These are phyloP conservation scores for Lasioglossum lativentre DNA, from an alignment of 2,888 invertebrate species.

Conservation along the genomic window DNA sequence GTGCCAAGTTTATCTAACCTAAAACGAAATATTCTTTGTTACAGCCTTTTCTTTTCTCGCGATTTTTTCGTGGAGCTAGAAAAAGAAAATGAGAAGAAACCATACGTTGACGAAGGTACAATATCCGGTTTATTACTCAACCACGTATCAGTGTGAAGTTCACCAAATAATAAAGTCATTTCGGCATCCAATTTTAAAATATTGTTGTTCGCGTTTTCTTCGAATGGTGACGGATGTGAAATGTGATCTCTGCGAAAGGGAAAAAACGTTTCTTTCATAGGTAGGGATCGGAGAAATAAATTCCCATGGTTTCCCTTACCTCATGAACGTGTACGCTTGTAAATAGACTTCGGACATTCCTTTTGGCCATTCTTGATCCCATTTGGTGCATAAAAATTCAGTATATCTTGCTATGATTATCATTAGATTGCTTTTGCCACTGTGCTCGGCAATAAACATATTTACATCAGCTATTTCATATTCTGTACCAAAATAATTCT, in stretches of 20 bases:
- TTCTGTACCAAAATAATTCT: conserved; percentile 88
- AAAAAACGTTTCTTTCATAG: not conserved
- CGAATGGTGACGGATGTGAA: conserved; percentile 85
- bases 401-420: conserved; percentile 87
- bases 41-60: not conserved
- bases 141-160: conserved; percentile 85
- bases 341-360: conserved; percentile 87
- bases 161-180: conserved; percentile 86
- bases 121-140: conserved; percentile 77
- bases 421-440: conserved; percentile 85
- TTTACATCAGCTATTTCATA: conserved; percentile 88
- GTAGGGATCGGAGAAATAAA: not conserved
- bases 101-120: conserved; percentile 74
- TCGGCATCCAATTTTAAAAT: conserved; percentile 85
- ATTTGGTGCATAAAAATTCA: conserved; percentile 87
- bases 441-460: conserved; percentile 86
- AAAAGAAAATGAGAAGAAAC: conserved; percentile 9
- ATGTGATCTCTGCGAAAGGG: conserved; percentile 85
- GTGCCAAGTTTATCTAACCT: conserved; percentile 78
- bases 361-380: conserved; percentile 89
- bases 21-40: conserved; percentile 19
- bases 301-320: conserved; percentile 74
- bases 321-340: conserved; percentile 87
- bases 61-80: not conserved
- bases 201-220: conserved; percentile 81